A percentile compares a stretch with the other conserved stretches of the same genome.
phyloP scores from a whole-genome alignment of 2,888 invertebrate genomes.

The Druceiella hillmani region DNA sequence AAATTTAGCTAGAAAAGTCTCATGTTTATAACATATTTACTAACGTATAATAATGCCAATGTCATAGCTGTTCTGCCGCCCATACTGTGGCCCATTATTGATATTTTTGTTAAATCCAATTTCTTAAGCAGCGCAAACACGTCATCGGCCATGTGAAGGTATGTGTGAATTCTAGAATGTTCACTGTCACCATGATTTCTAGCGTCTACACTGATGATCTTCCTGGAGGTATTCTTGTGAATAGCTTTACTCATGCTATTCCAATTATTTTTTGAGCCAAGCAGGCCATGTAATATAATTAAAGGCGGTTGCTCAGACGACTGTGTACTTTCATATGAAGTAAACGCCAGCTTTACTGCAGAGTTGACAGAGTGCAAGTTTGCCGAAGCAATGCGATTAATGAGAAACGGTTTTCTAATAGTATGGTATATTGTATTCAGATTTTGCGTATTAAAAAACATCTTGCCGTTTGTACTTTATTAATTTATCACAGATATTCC shows the following conservation, averaged over 20 bases:
- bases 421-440: too few relatives aligned
- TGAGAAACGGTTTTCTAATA: too few relatives aligned
- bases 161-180: conserved; percentile 69
- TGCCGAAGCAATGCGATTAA: too few relatives aligned
- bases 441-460: too few relatives aligned
- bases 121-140: conserved; percentile 60
- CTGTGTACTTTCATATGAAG: conserved; percentile 56
- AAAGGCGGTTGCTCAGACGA: conserved; percentile 55
- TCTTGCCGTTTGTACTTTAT: too few relatives aligned
- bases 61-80: conserved; percentile 91
- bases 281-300: conserved; percentile 82
- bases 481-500: too few relatives aligned
- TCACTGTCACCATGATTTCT: conserved; percentile 95
- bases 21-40: too few relatives aligned
- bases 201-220: conserved; percentile 81
- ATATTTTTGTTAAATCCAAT: conserved; percentile 56
- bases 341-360: conserved; percentile 63
- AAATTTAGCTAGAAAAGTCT: too few relatives aligned
- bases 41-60: too few relatives aligned
- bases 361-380: too few relatives aligned
- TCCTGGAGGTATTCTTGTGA: conserved; percentile 59
- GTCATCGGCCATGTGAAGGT: conserved; percentile 64
- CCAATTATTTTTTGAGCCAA: conserved; percentile 94
- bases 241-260: conserved; percentile 76
- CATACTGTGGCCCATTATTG: conserved; percentile 89